Conservation (phyloP, 2,113 vertebrate genomes). For the Eira barbara region DNA sequence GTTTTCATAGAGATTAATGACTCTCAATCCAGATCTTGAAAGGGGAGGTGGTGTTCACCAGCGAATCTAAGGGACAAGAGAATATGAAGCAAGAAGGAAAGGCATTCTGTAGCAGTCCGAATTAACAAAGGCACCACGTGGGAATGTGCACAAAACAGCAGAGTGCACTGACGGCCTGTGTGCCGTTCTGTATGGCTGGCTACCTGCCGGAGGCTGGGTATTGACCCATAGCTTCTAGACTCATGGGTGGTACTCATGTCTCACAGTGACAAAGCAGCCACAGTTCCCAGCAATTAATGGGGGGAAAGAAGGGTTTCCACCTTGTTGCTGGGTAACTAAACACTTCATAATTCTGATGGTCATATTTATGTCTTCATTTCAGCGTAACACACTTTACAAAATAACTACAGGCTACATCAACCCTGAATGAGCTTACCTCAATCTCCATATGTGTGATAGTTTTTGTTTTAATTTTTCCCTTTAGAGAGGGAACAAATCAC, state of each 20-base stretch:
- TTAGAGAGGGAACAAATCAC: neutral
- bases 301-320: neutral
- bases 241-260: rapidly evolving
- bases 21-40: neutral
- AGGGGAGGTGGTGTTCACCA: neutral
- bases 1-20: rapidly evolving
- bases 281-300: neutral
- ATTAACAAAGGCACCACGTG: rapidly evolving
- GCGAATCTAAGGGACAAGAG: neutral
- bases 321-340: neutral
- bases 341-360: neutral
- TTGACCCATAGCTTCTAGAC: neutral
- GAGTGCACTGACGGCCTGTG: rapidly evolving
- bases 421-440: neutral
- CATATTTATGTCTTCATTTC: neutral
- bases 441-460: neutral
- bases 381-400: neutral
- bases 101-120: too few relatives aligned
- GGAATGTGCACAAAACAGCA: rapidly evolving
- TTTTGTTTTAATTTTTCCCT: neutral
- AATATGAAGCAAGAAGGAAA: neutral
- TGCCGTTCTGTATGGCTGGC: rapidly evolving
- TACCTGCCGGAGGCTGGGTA: rapidly evolving
- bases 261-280: rapidly evolving
- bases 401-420: neutral